phyloP scores from a whole-genome alignment of 1,140 invertebrate species.

The Platyscapa corneri region DNA sequence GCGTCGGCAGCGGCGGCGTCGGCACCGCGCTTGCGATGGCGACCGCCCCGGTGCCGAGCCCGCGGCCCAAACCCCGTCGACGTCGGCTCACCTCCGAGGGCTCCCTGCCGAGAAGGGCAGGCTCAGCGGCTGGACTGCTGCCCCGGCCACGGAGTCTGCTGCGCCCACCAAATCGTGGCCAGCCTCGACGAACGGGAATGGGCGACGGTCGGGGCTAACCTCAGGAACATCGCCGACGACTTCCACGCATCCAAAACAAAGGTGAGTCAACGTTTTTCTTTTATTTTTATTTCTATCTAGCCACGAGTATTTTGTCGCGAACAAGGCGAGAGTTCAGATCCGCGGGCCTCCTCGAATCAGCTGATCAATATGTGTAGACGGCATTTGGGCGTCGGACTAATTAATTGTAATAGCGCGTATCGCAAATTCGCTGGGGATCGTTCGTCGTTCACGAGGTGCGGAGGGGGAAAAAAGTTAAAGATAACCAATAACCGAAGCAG shows the following conservation, averaged over 20 bases:
- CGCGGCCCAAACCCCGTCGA: conserved; percentile 70
- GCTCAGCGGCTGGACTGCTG: conserved; percentile 49
- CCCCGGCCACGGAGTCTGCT: conserved; percentile 53
- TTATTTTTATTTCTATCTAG: too few species aligned
- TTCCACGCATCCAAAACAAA: conserved; percentile 72
- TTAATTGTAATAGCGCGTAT: too few species aligned
- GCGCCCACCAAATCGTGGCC: conserved; percentile 55
- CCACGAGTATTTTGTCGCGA: too few species aligned
- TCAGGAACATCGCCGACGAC: conserved; percentile 72
- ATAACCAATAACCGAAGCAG: neutral
- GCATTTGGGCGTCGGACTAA: too few species aligned
- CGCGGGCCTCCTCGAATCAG: too few species aligned
- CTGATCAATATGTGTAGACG: too few species aligned
- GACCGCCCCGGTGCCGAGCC: conserved; percentile 66
- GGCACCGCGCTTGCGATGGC: neutral
- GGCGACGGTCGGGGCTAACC: conserved; percentile 69
- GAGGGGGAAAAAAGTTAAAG: neutral
- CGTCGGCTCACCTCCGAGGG: conserved; percentile 69
- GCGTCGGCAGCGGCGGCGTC: neutral
- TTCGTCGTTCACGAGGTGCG: neutral
- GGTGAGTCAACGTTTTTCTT: conserved; percentile 58
- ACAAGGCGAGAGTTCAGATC: too few species aligned
- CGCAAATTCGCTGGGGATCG: neutral
- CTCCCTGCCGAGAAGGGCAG: conserved; percentile 55
- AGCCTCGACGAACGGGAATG: conserved; percentile 66